phyloP scores from a whole-genome alignment of 53 echinoderm and acorn worm species.

The Pentamera pediparva region DNA sequence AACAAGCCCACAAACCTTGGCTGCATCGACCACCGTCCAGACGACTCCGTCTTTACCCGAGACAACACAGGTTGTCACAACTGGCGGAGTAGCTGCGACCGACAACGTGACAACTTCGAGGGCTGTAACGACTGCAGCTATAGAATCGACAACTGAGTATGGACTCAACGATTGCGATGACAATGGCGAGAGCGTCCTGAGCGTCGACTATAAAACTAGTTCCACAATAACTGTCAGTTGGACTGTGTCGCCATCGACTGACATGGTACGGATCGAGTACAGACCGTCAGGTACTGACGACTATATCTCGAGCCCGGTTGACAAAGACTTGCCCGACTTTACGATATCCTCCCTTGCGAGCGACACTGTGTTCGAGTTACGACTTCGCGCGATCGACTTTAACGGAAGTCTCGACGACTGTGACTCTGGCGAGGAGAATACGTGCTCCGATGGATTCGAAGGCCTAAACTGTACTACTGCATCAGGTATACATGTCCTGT shows the following conservation, averaged over 20 bases:
- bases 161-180: slow-evolving; percentile 11
- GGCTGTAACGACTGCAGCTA: background rate
- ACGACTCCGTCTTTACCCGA: too few species aligned
- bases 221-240: slow-evolving; percentile 44
- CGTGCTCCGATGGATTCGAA: slow-evolving; percentile 36
- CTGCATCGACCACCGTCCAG: too few species aligned
- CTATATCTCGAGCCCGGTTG: slow-evolving; percentile 8
- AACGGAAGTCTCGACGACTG: slow-evolving; percentile 11
- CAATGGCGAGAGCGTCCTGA: background rate
- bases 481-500: too few species aligned
- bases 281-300: slow-evolving; percentile 30
- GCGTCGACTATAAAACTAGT: slow-evolving; percentile 25
- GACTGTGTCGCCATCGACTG: slow-evolving; percentile 17
- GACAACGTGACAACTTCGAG: too few species aligned
- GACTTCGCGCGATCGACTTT: slow-evolving; percentile 23
- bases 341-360: slow-evolving; percentile 19
- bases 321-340: slow-evolving; percentile 30
- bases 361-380: slow-evolving; percentile 42
- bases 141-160: background rate
- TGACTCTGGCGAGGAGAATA: slow-evolving; percentile 30
- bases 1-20: too few species aligned
- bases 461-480: slow-evolving; percentile 35
- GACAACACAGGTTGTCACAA: background rate
- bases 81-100: background rate
- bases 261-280: slow-evolving; percentile 31